Evolutionary conservation across 2,113 vertebrate species (phyloP).

Genomic region (Ancistrus triradiatus): DNA sequence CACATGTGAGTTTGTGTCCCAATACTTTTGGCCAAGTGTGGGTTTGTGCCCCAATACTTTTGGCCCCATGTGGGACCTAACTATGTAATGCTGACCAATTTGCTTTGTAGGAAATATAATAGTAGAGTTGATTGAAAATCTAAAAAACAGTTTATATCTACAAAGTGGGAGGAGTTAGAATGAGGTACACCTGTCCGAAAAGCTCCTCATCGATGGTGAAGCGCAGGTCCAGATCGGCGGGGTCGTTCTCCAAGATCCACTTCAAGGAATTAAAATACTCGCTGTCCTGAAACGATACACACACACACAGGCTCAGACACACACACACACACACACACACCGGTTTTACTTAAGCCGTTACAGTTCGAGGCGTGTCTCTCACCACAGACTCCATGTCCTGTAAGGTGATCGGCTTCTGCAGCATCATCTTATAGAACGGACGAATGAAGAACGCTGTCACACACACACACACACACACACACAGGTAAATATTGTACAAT

Average conservation of each 20-base stretch:
- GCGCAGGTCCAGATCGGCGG: constrained; percentile 87
- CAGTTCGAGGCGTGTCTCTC: constrained; percentile 54
- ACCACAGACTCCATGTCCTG: constrained; percentile 99
- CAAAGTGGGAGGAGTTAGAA: too few relatives aligned
- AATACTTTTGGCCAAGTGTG: too few relatives aligned
- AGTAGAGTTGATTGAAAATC: too few relatives aligned
- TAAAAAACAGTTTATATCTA: too few relatives aligned
- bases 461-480: too few relatives aligned
- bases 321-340: constrained; percentile 14
- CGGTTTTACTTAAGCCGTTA: too few relatives aligned
- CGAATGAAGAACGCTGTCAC: constrained; percentile 98
- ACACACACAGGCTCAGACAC: constrained; percentile 4
- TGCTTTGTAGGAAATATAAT: too few relatives aligned
- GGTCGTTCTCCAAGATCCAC: constrained; percentile 98
- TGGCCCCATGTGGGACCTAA: too few relatives aligned
- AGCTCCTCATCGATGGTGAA: constrained; percentile 95
- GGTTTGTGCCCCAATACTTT: too few relatives aligned
- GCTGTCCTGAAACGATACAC: constrained; percentile 74
- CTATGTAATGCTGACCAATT: too few relatives aligned
- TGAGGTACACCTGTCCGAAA: constrained; percentile 98
- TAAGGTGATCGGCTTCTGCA: constrained; percentile 90
- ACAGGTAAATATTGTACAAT: too few relatives aligned
- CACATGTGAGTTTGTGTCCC: too few relatives aligned
- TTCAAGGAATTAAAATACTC: constrained; percentile 95
- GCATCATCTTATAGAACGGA: constrained; percentile 99